Base-by-base conservation (phyloP, 2,888 invertebrate species). In the Dynastes grantii region DNA sequence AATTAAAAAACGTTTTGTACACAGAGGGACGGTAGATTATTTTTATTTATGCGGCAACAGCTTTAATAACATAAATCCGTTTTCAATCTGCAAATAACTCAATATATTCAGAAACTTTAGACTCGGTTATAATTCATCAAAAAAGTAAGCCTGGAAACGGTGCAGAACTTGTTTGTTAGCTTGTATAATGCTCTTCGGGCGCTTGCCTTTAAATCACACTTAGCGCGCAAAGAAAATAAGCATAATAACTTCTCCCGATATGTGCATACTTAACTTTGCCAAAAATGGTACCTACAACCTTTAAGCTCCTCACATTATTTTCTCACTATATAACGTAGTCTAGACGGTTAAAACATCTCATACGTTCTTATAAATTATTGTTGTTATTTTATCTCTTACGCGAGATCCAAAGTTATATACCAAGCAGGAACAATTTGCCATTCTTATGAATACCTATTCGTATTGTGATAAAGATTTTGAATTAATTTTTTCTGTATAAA, bases 221-320 rank as follows among this genome's bases (percentile, higher is more conserved):
- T 75, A 68, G 70, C 76, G 80, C 76, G 80, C 80, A 77, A 79
- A 79, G 79, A 80, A 79, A 80, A 80, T 80, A 80, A 79, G 79
- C 75, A 76, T 78, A 79, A 79, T 80, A 80, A 79, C 78, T 79
- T 80, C 80, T 79, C 80, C 80, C 80, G 78, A 80, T 80, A 80
- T 79, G 80, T 79, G 78, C 80, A 80, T 80, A 80, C 79, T 79
- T 80, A 80, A 79, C 76, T 73, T 77, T 78, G 77, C 77, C 80
- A 79, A 80, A 80, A 80, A 80, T 80, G 80, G 80, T 76, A 79
- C 80, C 80, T 80, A 76, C 80, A 79, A 78, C 76, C 78, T 77
- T 29, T 32, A 51, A 58, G 75, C 67, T 68, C 51, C 51, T 61
- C 65, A 55, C 78, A 75, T 65, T 45, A 78, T 78, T 76, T 58